Evolutionary conservation across 92 coral and sea anemone species (phyloP).

Genomic region (Bergia sp.): DNA sequence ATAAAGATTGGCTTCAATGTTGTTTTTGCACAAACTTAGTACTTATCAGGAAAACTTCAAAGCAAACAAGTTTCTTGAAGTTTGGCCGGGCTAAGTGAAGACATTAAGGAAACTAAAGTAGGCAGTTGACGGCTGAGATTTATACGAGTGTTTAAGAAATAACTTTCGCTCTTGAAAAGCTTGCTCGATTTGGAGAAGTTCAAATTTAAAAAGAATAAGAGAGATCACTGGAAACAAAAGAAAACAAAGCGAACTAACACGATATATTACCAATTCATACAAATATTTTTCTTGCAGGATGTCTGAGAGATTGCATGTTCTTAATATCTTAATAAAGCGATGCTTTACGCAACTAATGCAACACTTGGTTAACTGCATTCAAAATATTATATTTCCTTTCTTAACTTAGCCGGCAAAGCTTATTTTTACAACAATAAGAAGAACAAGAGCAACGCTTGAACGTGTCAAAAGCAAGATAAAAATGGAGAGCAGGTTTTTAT

Average conservation of each 20-base stretch:
- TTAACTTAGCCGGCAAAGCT: no score
- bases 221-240: not conserved
- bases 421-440: not conserved
- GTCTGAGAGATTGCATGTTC: not conserved
- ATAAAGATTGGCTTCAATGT: not conserved
- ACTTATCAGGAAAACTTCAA: not conserved
- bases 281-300: not conserved
- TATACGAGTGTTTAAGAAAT: not conserved
- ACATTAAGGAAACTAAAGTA: no score
- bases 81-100: not conserved
- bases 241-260: not conserved
- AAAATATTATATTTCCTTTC: no score
- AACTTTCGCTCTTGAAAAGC: not conserved
- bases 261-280: not conserved
- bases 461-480: not conserved
- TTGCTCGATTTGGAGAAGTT: not conserved
- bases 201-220: not conserved
- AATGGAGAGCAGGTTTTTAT: no score
- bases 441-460: not conserved
- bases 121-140: not conserved
- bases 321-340: not conserved
- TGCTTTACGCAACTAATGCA: not conserved
- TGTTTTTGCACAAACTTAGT: not conserved
- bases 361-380: no score
- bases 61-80: not conserved